Evolutionary conservation across 1,140 invertebrate species (phyloP).

Genomic region (Metaphire vulgaris): DNA sequence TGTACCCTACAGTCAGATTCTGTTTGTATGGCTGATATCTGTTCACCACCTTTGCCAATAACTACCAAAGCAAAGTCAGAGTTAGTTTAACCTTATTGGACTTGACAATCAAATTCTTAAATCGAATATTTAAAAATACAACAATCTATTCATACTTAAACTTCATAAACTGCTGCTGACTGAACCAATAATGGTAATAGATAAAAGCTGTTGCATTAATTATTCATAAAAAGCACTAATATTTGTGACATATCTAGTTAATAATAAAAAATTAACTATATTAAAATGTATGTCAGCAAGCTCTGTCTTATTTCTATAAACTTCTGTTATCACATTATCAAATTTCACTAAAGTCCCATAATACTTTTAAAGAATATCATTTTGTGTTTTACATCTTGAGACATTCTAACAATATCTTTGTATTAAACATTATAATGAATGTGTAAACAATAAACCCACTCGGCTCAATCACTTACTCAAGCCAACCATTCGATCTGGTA

Average conservation of each 20-base stretch:
- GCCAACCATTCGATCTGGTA: constrained; percentile 89
- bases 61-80: constrained; percentile 42
- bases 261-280: too few relatives aligned
- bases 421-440: too few relatives aligned
- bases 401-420: too few relatives aligned
- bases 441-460: too few relatives aligned
- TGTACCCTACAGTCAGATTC: constrained; percentile 96
- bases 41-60: constrained; percentile 86
- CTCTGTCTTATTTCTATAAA: too few relatives aligned
- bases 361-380: too few relatives aligned
- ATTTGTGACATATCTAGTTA: too few relatives aligned
- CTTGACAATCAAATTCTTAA: constrained; percentile 31
- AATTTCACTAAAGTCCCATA: constrained; percentile 61
- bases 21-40: constrained; percentile 86
- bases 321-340: constrained; percentile 35
- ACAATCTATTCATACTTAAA: background rate
- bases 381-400: too few relatives aligned
- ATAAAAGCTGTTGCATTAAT: background rate
- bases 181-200: background rate
- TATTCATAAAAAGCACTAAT: background rate
- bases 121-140: background rate
- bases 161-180: background rate
- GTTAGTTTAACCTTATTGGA: constrained; percentile 19
- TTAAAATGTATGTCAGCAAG: too few relatives aligned
- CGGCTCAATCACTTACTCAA: constrained; percentile 79